Evolutionary conservation across 2,888 invertebrate genomes (phyloP).

Genomic region (Drosophila suboccidentalis): DNA sequence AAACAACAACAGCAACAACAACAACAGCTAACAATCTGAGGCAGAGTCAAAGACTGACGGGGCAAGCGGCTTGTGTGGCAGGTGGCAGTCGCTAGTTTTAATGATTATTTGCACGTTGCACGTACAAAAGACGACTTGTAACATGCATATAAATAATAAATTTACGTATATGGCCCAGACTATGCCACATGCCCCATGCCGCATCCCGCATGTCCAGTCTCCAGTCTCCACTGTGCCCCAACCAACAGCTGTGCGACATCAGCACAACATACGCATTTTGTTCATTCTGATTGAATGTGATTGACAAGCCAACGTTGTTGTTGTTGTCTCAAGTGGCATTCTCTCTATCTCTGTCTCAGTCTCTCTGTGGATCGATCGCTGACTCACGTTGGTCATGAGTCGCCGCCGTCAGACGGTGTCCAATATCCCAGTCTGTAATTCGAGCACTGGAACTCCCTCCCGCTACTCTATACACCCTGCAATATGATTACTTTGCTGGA

Average conservation of each 20-base stretch:
- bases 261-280: conserved; percentile 12
- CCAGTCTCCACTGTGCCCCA: background rate
- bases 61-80: conserved; percentile 15
- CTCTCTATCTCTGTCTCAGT: background rate
- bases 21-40: conserved; percentile 8
- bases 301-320: conserved; percentile 46
- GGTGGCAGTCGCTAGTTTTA: conserved; percentile 64
- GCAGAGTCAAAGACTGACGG: conserved; percentile 4
- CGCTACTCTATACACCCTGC: conserved; percentile 10
- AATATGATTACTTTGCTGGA: conserved; percentile 10
- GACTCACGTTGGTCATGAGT: conserved; percentile 41
- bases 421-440: conserved; percentile 19
- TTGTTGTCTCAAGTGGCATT: conserved; percentile 39
- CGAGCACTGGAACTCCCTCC: conserved; percentile 6
- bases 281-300: conserved; percentile 50
- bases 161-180: conserved; percentile 21
- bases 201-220: too few species aligned
- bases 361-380: conserved; percentile 41
- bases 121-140: conserved; percentile 38
- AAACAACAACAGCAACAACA: conserved; percentile 36
- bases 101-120: conserved; percentile 80
- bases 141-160: conserved; percentile 74
- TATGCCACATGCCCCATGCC: background rate
- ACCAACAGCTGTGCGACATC: conserved; percentile 28
- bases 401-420: conserved; percentile 18